A percentile compares a stretch with the other conserved stretches of the same genome.
Evolutionary conservation across 2,888 invertebrate species (phyloP).

Genomic region (Mesorhabditis spiculigera): DNA sequence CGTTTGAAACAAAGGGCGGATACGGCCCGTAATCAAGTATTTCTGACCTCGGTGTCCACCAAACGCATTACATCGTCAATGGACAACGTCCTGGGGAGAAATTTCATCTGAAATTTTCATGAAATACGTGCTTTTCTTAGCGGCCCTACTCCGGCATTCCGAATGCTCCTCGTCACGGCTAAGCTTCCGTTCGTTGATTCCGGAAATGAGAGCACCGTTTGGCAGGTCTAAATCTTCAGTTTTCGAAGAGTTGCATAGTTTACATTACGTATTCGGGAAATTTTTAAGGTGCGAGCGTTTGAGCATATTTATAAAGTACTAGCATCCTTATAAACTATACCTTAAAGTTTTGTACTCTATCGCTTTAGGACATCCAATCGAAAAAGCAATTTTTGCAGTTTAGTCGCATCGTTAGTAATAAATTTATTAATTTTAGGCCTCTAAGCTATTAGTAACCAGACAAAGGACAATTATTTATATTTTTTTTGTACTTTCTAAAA

Average conservation of each 20-base stretch:
- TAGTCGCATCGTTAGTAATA: too few relatives aligned
- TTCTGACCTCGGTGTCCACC: slow-evolving; percentile 35
- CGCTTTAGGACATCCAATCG: not conserved
- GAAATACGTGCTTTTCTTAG: slow-evolving; percentile 16
- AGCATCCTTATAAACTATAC: not conserved
- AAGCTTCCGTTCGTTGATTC: slow-evolving; percentile 25
- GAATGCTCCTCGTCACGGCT: not conserved
- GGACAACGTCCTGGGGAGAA: slow-evolving; percentile 41
- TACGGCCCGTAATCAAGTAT: slow-evolving; percentile 15
- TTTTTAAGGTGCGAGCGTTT: too few relatives aligned
- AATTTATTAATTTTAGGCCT: too few relatives aligned
- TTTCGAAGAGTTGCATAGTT: too few relatives aligned
- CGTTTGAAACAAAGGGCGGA: slow-evolving; percentile 8
- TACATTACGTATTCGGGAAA: too few relatives aligned
- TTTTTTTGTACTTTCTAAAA: too few relatives aligned
- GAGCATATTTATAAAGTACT: too few relatives aligned
- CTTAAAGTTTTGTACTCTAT: not conserved
- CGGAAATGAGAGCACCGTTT: slow-evolving; percentile 54
- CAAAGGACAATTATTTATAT: too few relatives aligned
- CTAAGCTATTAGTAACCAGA: too few relatives aligned
- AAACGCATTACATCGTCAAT: slow-evolving; percentile 54
- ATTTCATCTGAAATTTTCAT: slow-evolving; percentile 9
- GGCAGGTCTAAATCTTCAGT: slow-evolving; percentile 16
- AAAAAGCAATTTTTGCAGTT: too few relatives aligned
- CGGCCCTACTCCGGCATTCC: not conserved